phyloP scores from a whole-genome alignment of 1,140 invertebrate species.

The Halictus rubicundus region DNA sequence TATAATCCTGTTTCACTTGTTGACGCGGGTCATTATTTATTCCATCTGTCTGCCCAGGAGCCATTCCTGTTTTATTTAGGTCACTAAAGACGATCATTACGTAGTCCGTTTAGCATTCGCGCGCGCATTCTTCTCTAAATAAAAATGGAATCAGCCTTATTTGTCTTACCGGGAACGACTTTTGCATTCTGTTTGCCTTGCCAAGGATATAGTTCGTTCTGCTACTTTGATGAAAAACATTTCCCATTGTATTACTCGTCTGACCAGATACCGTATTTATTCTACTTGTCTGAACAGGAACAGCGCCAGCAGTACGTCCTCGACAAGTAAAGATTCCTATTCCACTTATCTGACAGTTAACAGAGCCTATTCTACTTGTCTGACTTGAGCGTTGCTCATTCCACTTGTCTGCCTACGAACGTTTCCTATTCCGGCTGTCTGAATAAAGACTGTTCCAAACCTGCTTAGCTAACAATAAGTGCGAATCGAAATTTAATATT shows the following conservation, averaged over 20 bases:
- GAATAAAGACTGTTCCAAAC: not conserved
- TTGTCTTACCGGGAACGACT: too few relatives aligned
- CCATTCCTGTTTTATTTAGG: too few relatives aligned
- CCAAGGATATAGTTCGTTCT: not conserved
- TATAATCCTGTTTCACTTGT: too few relatives aligned
- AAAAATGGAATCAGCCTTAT: too few relatives aligned
- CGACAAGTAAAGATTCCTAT: constrained; percentile 2
- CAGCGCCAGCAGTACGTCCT: not conserved
- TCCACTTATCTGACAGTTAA: not conserved
- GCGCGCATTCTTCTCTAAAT: too few relatives aligned
- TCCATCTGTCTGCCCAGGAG: too few relatives aligned
- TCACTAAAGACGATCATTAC: too few relatives aligned
- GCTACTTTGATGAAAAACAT: not conserved
- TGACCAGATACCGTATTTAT: not conserved
- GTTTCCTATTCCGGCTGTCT: not conserved
- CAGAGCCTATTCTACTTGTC: not conserved
- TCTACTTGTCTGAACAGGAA: not conserved
- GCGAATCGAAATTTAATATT: not conserved
- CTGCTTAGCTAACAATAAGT: not conserved
- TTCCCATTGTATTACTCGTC: not conserved
- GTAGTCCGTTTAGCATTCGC: too few relatives aligned
- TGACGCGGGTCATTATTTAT: too few relatives aligned
- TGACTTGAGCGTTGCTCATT: not conserved
- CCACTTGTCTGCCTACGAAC: not conserved
- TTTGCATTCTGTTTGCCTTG: too few relatives aligned